Conservation (phyloP, 2,113 vertebrate species). For the Dicrurus megarhynchus region DNA sequence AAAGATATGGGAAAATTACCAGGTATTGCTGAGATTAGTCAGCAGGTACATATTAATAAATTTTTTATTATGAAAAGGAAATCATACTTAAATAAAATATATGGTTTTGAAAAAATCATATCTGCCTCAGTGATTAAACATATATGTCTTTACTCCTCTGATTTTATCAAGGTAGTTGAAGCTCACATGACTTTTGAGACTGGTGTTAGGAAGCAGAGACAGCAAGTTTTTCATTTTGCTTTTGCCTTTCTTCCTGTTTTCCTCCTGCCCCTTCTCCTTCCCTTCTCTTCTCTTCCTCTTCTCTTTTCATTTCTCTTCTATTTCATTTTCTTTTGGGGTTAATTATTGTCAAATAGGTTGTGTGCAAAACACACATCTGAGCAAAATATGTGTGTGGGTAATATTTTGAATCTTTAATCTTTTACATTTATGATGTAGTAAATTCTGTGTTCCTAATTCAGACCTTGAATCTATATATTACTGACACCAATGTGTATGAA, state of each 20-base stretch:
- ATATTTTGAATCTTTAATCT: neutral
- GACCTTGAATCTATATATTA: neutral
- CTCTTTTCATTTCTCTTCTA: neutral
- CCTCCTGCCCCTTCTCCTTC: neutral
- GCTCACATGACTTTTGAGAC: neutral
- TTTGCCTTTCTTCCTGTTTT: neutral
- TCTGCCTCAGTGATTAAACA: conserved; percentile 51
- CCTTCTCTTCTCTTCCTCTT: neutral
- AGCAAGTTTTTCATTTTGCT: neutral
- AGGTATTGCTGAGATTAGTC: conserved; percentile 79
- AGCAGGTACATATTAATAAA: conserved; percentile 74
- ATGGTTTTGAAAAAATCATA: conserved; percentile 72
- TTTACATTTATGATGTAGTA: neutral
- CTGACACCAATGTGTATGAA: neutral
- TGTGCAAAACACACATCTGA: neutral
- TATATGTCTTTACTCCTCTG: conserved; percentile 37
- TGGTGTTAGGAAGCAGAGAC: neutral
- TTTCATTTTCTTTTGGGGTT: neutral
- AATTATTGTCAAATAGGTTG: neutral
- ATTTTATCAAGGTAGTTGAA: conserved; percentile 27
- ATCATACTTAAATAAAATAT: conserved; percentile 88
- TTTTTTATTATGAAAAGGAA: conserved; percentile 86
- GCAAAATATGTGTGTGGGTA: neutral
- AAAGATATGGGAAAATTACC: conserved; percentile 76
- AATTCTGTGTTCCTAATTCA: neutral